Evolutionary conservation across 2,113 vertebrate genomes (phyloP), one percentile per base, ranked within the genome.

Genomic region (Embiotoca jacksoni): DNA sequence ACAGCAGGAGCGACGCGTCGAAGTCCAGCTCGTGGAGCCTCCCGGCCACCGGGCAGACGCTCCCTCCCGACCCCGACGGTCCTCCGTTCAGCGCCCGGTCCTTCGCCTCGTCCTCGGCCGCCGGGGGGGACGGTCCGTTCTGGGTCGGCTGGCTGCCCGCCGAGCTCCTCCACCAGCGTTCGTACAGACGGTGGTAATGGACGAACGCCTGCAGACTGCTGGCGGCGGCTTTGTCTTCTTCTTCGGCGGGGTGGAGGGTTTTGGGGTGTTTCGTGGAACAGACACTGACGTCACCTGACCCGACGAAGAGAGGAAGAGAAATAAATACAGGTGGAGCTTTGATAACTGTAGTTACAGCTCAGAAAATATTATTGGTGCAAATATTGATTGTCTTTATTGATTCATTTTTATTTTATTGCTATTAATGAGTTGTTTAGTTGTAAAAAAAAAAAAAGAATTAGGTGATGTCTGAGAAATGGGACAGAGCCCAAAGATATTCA

Each of bases 191-290:
- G 11, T 95, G 90, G 3, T 98, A 98, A 36, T 82, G 87, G 66
- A 96, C 81, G 23, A 97, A 96, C 32, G 95, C 96, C 86, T 96
- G 94, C 71, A 99, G 89, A 53, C 96, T 97, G 75, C 54, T 79
- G 61, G 89, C 91, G 4, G 96, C 95, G 0, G 91, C 92, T 49
- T 61, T 75, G 57, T 89, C 89, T 4, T 90, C 69, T 53, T 87
- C 88, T 8, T 93, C 75, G 7, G 36, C 36, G 52, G 56, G 78
- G 58, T 89, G 75, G 71, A 96, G 86, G 23, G 84, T 93, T 41
- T 73, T 66, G 80, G 86, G 92, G 56, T 37, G 71, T 54, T 78
- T 88, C 62, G 37, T 64, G 37, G 78, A 92, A 60, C 66, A 81
- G 39, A 84, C 54, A 0, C 14, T 8, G 23, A 86, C 53, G 2